Evolutionary conservation across 2,113 vertebrate species (phyloP), one percentile per base, ranked within the genome.

Genomic region (Ranitomeya imitator): DNA sequence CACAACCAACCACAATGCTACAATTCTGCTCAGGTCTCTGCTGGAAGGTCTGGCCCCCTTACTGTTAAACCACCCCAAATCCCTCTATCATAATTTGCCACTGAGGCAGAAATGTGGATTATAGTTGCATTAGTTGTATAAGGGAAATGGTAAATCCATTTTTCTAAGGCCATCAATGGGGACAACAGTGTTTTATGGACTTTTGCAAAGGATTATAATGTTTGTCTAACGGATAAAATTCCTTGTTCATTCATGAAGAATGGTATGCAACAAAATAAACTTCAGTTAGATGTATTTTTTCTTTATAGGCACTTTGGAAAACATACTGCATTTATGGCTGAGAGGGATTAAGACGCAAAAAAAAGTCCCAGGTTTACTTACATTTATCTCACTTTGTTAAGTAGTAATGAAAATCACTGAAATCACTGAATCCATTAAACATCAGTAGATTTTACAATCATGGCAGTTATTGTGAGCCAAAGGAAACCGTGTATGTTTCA

Each of bases 221-320:
- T 55, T 55, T 79, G 45, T 79, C 51, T 14, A 15, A 15, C 26
- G 19, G 19, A 57, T 45, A 74, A 37, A 37, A 45, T 45, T 37
- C 26, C 13, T 15, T 79, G n/a, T 57, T 79, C 78, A 59, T 55
- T 23, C 54, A 59, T 59, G n/a, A 57, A 45, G 78, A 57, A 57
- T 79, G 78, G 78, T 31, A 79, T 79, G 78, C 3, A 54, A 26
- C 26, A 59, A 79, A 79, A 54, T 79, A 55, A 59, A 79, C 78
- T 79, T 57, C 23, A 79, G 54, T 59, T 79, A 59, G 13, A n/a
- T 57, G 21, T 31, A 31, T 31, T 31, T 79, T 57, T 55, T 79
- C 59, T 79, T 12, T 55, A 23, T 57, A 79, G 78, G 78, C n/a
- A 26, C 59, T 16, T 13, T 59, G 21, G 23, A 37, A 71, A 15